A percentile compares a stretch with the other conserved stretches of the same genome.
Conservation (phyloP, 2,888 invertebrate species). For the Sepioteuthis lessoniana region DNA sequence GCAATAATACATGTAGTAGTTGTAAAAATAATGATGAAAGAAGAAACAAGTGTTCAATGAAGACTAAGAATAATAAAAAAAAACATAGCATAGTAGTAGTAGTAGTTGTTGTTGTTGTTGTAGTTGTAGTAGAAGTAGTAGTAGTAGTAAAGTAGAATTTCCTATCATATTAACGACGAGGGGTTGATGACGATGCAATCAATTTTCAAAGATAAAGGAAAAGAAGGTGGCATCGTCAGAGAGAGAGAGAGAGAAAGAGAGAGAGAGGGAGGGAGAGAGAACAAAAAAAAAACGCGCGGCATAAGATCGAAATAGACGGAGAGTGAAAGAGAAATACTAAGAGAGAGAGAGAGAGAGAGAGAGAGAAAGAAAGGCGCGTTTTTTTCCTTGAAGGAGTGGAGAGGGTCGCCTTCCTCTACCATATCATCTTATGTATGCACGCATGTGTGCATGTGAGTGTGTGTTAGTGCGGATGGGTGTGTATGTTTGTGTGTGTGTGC, state of each 20-base stretch:
- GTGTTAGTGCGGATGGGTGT: background rate
- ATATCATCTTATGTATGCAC: background rate
- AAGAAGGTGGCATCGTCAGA: background rate
- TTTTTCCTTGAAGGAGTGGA: background rate
- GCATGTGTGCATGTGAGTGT: background rate
- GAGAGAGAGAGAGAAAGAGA: background rate
- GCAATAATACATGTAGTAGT: background rate
- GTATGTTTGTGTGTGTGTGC: background rate
- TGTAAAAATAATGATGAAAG: background rate
- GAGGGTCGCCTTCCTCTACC: background rate
- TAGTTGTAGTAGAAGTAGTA: too few relatives aligned
- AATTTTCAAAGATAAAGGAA: background rate
- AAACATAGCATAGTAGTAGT: too few relatives aligned
- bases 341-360: background rate
- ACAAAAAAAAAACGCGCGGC: too few relatives aligned
- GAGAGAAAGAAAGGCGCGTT: fast-evolving
- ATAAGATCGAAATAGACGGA: too few relatives aligned
- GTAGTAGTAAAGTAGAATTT: too few relatives aligned
- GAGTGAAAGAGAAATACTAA: too few relatives aligned
- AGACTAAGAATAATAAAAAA: too few relatives aligned
- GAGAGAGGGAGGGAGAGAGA: background rate
- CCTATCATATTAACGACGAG: too few relatives aligned
- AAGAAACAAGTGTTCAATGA: too few relatives aligned
- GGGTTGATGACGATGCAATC: too few relatives aligned
- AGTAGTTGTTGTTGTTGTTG: too few relatives aligned